These are phyloP conservation scores for Pantherophis vulpinus DNA, from an alignment of 2,797 vertebrate species.

Conservation along the genomic window DNA sequence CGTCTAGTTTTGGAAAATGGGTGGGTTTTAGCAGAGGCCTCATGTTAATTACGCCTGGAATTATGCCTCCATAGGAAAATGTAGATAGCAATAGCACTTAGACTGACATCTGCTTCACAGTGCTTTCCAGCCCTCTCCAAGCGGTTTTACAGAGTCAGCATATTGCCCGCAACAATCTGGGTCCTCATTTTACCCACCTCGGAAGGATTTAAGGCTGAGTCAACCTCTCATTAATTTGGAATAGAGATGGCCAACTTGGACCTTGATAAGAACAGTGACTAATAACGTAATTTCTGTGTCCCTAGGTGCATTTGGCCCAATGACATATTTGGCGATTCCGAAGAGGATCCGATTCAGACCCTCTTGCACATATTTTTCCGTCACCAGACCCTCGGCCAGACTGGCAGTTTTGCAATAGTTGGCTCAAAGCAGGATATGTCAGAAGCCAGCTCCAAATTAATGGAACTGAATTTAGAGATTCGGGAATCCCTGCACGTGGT, in stretches of 20 bases:
- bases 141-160: no score
- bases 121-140: no score
- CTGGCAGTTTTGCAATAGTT: constrained; percentile 90
- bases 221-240: neutral
- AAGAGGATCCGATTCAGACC: constrained; percentile 90
- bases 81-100: neutral
- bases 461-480: constrained; percentile 97
- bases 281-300: constrained; percentile 41
- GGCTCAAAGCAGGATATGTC: constrained; percentile 91
- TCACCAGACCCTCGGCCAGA: constrained; percentile 94
- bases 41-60: neutral
- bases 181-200: no score
- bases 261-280: neutral
- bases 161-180: no score
- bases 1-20: neutral
- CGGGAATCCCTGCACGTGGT: constrained; percentile 87
- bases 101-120: no score
- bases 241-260: neutral
- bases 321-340: constrained; percentile 92
- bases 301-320: constrained; percentile 91
- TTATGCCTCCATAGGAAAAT: neutral
- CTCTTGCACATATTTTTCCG: constrained; percentile 97
- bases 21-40: neutral
- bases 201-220: no score
- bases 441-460: constrained; percentile 90